Percentiles rank a stretch among this genome's conserved stretches.
Evolutionary conservation across 2,888 invertebrate species (phyloP).

Genomic region (Latrodectus hesperus): DNA sequence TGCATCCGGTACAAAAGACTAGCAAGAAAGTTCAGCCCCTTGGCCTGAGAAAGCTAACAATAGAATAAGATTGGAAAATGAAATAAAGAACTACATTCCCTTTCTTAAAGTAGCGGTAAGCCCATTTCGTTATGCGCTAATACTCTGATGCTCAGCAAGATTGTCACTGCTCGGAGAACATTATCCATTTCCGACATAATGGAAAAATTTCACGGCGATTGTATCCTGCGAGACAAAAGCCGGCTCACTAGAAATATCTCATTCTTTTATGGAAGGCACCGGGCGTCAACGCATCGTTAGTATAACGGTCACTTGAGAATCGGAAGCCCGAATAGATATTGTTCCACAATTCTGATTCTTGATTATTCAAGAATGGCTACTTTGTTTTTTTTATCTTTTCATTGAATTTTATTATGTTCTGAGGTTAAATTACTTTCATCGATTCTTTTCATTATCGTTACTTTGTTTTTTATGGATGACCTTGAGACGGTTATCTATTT

Average conservation of each 20-base stretch:
- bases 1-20: neutral
- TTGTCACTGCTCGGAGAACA: conserved; percentile 18
- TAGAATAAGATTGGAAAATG: neutral
- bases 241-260: neutral
- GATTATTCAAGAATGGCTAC: neutral
- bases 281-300: conserved; percentile 23
- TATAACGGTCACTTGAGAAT: conserved; percentile 36
- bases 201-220: conserved; percentile 8
- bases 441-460: conserved; percentile 5
- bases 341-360: conserved; percentile 16
- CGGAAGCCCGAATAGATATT: conserved; percentile 11
- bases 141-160: conserved; percentile 35
- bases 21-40: conserved; percentile 8
- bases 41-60: conserved; percentile 18
- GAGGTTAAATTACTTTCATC: conserved; percentile 30
- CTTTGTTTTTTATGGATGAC: neutral
- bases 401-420: conserved; percentile 7
- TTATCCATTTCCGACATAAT: conserved; percentile 31
- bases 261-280: neutral
- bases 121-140: conserved; percentile 25
- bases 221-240: conserved; percentile 22
- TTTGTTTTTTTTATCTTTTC: neutral
- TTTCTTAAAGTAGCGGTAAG: conserved; percentile 2
- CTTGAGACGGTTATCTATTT: conserved; percentile 1
- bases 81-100: conserved; percentile 4